Base-by-base conservation (phyloP, 2,113 vertebrate genomes). In the Thermophis baileyi region DNA sequence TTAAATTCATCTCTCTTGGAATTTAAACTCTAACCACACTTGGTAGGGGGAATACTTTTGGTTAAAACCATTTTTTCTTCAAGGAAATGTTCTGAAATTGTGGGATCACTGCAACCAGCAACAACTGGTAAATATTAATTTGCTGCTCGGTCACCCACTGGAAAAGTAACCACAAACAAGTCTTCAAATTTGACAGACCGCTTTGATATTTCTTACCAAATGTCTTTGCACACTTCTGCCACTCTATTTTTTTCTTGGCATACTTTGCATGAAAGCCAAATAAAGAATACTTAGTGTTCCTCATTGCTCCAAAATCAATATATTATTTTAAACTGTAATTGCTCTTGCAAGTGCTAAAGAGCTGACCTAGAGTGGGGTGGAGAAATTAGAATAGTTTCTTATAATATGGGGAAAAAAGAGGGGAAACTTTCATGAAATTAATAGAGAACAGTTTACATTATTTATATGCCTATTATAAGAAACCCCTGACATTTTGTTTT, bases 71-170 rank as follows among this genome's bases (percentile, higher is more conserved):
- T 60, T 88, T n/a, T 63, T 55, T 40, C 47, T n/a, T 50, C 60
- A 50, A 87, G 35, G 57, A 57, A 57, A 91, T 91, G 18, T 49
- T 24, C 44, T 91, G 40, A 89, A 85, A 40, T 47, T 51, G 47
- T 74, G 40, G 60, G 60, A 89, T 55, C 87, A 55, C 60, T 92
- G 40, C 25, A 89, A 51, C 87, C n/a, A 60, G 57, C 11, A 57
- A 87, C 35, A 63, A 53, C 86, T 89, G 40, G 63, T 40, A 89
- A 54, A 92, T n/a, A 74, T 81, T 81, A 92, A 55, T 92, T 92
- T 92, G 25, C 91, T 81, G 40, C 40, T 89, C 50, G 9, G 47
- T 54, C 86, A 88, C 46, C 24, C 87, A 81, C 57, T 92, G 57
- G 60, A 92, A 92, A 88, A 92, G 57, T 88, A n/a, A 88, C 57